Evolutionary conservation across 2,888 invertebrate species (phyloP).

Genomic region (Pheosia tremula): DNA sequence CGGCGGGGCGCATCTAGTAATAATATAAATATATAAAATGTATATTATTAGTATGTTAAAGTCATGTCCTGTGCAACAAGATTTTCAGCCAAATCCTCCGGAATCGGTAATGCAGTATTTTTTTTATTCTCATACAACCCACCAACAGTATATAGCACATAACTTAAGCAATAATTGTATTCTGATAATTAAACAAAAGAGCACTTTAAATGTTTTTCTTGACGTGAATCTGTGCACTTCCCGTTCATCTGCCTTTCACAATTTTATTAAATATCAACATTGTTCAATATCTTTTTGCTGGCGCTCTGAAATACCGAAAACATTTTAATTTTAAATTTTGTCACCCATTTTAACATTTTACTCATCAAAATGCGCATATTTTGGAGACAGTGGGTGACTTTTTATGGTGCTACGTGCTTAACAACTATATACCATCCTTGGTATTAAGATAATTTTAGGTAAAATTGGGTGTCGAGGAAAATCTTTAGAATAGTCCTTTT

Average conservation of each 20-base stretch:
- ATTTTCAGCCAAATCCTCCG: too few relatives aligned
- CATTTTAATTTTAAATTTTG: constrained; percentile 66
- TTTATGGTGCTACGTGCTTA: constrained; percentile 44
- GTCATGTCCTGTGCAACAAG: too few relatives aligned
- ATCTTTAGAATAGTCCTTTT: constrained; percentile 42
- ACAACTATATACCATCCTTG: constrained; percentile 65
- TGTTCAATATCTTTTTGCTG: constrained; percentile 27
- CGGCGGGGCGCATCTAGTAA: too few relatives aligned
- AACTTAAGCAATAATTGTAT: too few relatives aligned
- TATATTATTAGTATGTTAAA: too few relatives aligned
- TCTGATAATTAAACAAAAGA: too few relatives aligned
- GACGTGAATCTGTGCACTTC: background rate
- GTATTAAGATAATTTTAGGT: constrained; percentile 65
- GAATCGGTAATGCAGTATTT: too few relatives aligned
- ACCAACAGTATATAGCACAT: too few relatives aligned
- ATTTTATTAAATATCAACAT: constrained; percentile 38
- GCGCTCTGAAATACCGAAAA: constrained; percentile 30
- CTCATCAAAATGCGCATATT: constrained; percentile 69
- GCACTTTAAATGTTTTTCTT: background rate
- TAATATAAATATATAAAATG: too few relatives aligned
- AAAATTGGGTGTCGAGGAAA: constrained; percentile 58
- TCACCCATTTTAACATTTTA: constrained; percentile 61
- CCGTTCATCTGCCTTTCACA: constrained; percentile 18
- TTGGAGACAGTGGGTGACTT: constrained; percentile 30
- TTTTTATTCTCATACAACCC: too few relatives aligned